These are phyloP conservation scores for Melopsittacus undulatus DNA, from an alignment of 2,797 vertebrate genomes.

Conservation along the genomic window DNA sequence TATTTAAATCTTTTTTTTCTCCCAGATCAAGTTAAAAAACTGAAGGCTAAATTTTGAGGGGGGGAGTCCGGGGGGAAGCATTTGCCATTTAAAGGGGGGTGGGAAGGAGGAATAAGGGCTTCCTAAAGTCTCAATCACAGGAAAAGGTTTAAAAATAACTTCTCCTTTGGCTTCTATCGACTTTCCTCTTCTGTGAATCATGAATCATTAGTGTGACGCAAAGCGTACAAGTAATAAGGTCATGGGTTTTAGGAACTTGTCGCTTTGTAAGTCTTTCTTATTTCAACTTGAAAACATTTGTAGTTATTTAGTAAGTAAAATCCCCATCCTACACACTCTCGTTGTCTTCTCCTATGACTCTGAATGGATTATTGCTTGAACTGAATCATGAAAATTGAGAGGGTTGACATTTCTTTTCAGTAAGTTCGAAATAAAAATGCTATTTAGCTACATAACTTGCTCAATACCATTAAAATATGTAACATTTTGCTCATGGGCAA, in stretches of 20 bases:
- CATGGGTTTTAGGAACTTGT: background rate
- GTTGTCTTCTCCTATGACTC: background rate
- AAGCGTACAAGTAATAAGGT: background rate
- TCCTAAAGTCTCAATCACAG: background rate
- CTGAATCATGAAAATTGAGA: background rate
- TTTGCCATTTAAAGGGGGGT: background rate
- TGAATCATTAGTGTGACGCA: background rate
- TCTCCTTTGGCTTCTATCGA: background rate
- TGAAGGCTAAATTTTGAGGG: background rate
- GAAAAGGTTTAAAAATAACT: background rate
- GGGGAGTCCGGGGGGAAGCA: background rate
- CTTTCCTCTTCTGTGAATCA: background rate
- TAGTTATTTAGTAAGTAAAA: slow-evolving; percentile 4
- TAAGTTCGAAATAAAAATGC: background rate
- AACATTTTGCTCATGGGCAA: background rate
- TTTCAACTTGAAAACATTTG: background rate
- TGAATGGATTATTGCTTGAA: background rate
- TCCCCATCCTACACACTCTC: background rate
- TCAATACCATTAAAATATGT: background rate
- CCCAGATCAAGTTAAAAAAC: background rate
- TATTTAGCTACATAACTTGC: background rate
- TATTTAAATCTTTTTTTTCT: background rate
- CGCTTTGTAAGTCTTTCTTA: background rate
- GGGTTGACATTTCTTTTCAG: background rate
- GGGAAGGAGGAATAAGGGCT: background rate